Evolutionary conservation across 2,113 vertebrate genomes (phyloP), one percentile per base, ranked within the genome.

Genomic region (Ceyx margarethae): DNA sequence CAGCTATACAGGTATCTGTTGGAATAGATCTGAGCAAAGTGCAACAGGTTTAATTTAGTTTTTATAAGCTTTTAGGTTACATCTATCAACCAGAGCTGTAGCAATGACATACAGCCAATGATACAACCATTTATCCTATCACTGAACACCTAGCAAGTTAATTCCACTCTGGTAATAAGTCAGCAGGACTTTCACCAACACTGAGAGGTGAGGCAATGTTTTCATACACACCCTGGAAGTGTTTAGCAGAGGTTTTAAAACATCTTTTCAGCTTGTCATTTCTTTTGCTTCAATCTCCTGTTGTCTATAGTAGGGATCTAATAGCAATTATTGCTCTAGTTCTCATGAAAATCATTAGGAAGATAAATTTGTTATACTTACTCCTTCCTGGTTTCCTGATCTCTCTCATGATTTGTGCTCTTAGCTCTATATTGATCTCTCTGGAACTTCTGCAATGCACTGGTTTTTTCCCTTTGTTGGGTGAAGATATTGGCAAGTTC

Each of bases 371-470:
- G 6, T 20, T 31, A 91, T 96, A 98, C 99, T 85, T 98, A 99
- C 99, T 98, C 95, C 99, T 97, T 93, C 99, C 99, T 23, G 99
- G 99, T 93, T 99, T 99, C 79, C 99, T 96, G 78, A 99, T 99
- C 95, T 99, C 99, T 96, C 98, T 99, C 97, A 98, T 98, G 93
- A 99, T 99, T 96, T 99, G 98, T 87, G 97, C 97, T 97, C 98
- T 97, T 67, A 99, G 97, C 82, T 99, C 98, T 53, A 97, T 98
- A 96, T 99, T 99, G 93, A 97, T 93, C 77, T 99, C 97, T 93
- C 98, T 98, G 8, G 98, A 96, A 67, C 98, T 98, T 95, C 98
- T 98, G 26, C 95, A 98, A 61, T 98, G 97, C 62, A 97, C 96
- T 82, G 97, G 1, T 79, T 98, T 98, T 97, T 98, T 99, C 85